Evolutionary conservation across 2,888 invertebrate species (phyloP).

Genomic region (Pseudococcus longispinus): DNA sequence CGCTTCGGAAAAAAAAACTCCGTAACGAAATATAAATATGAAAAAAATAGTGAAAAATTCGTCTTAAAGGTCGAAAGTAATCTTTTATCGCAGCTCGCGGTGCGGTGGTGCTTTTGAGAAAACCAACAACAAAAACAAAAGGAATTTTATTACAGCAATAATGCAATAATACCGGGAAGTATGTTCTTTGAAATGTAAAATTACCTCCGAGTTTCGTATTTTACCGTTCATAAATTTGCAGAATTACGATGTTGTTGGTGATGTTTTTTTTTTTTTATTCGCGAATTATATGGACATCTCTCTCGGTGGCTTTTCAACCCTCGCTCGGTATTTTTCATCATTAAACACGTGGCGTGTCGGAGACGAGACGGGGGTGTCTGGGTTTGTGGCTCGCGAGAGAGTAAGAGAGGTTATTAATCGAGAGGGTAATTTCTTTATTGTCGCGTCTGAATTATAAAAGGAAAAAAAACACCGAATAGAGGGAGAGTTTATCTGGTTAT

Average conservation of each 20-base stretch:
- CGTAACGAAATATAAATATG: background rate
- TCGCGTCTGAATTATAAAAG: background rate
- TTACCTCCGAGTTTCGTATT: constrained; percentile 4
- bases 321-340: background rate
- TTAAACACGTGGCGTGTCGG: background rate
- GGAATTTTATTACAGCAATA: constrained; percentile 24
- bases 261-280: background rate
- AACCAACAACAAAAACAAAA: constrained; percentile 10
- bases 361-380: background rate
- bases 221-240: constrained; percentile 44
- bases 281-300: background rate
- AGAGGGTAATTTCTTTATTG: constrained; percentile 17
- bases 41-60: background rate
- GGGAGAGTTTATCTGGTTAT: background rate
- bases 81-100: background rate
- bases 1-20: background rate
- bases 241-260: constrained; percentile 14
- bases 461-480: background rate
- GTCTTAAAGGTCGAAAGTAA: constrained; percentile 39
- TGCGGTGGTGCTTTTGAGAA: background rate
- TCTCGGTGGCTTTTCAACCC: background rate
- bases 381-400: background rate
- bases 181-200: constrained; percentile 33
- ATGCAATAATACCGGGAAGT: constrained; percentile 23
- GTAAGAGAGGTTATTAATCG: constrained; percentile 2